Base-by-base conservation (phyloP, 1,140 invertebrate genomes). In the Battus philenor region DNA sequence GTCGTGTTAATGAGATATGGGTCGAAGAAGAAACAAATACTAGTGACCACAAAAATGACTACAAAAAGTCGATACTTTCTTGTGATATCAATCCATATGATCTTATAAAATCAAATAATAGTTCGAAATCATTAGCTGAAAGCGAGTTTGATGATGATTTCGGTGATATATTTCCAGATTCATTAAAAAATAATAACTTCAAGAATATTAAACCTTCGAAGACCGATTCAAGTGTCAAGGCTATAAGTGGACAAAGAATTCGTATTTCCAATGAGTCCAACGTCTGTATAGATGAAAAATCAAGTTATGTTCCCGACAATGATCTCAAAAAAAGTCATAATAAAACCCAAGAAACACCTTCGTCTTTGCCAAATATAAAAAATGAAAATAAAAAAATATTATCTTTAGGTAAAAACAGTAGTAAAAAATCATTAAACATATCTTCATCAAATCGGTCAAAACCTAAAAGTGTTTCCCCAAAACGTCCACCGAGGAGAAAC, bases 31-130 rank as follows among this genome's bases (percentile, higher is more conserved):
- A 88, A 68, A 61, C 86, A 7, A 69, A 58, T 54, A 44, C 88
- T 24, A 27, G 10, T 10, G n/a, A n/a, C n/a, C n/a, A n/a, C n/a
- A n/a, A n/a, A n/a, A 89, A 83, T 50, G 86, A 90, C 16, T 73
- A 86, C 9, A 88, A 89, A 44, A 88, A 90, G 32, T 95, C 93
- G 10, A 96, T 96, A 48, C 82, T 96, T 8, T 92, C 94, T 61
- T 95, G 93, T 75, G 90, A 95, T 66, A 92, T 95, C 7, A 95
- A 94, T 80, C 93, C 94, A 2, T 96, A 96, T 61, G 92, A 94
- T 34, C 80, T 96, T 48, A 90, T 95, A 38, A 90, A 90, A 50
- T 72, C 73, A 44, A 69, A 64, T 34, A 74, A 72, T 10, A 56
- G 17, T 47, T 68, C 64, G 4, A 84, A 80, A 33, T 80, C 76